Evolutionary conservation across 2,113 vertebrate genomes (phyloP).

Genomic region (Stictonetta naevosa): DNA sequence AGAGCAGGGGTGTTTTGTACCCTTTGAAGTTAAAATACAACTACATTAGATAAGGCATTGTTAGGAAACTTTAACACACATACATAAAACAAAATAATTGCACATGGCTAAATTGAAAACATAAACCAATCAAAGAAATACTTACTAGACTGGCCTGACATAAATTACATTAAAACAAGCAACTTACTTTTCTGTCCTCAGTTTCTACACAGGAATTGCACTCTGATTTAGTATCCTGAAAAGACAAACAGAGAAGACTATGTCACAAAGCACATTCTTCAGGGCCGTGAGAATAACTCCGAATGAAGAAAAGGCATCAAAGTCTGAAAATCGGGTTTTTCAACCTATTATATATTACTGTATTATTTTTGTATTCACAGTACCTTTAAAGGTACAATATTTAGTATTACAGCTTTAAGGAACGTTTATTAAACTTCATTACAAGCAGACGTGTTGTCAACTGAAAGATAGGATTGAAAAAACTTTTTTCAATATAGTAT

Average conservation of each 20-base stretch:
- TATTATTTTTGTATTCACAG: not conserved
- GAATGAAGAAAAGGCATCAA: not conserved
- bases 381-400: not conserved
- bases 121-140: not conserved
- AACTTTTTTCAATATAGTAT: not conserved
- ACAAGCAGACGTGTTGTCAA: not conserved
- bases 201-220: slow-evolving; percentile 78
- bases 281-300: not conserved
- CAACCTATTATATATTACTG: not conserved
- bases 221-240: slow-evolving; percentile 81
- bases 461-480: not conserved
- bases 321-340: not conserved
- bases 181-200: slow-evolving; percentile 83
- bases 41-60: not conserved
- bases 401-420: not conserved
- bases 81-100: not conserved
- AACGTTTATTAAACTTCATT: not conserved
- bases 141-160: not conserved
- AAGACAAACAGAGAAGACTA: not conserved
- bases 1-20: not conserved
- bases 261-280: not conserved
- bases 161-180: slow-evolving; percentile 12
- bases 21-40: not conserved
- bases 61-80: not conserved
- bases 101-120: not conserved